Evolutionary conservation across 2,113 vertebrate genomes (phyloP), one percentile per base, ranked within the genome.

Genomic region (Lates calcarifer): DNA sequence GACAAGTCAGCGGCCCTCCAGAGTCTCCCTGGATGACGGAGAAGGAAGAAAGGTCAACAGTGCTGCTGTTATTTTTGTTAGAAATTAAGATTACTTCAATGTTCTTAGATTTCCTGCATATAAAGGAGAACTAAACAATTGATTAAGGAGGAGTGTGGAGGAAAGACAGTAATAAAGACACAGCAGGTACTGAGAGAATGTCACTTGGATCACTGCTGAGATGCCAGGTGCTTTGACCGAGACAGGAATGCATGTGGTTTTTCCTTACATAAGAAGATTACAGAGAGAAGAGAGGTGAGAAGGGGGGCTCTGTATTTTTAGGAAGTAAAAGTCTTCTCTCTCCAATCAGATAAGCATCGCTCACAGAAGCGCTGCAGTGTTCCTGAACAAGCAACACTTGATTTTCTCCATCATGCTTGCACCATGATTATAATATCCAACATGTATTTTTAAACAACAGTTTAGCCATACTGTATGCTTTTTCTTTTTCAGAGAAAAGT

Each of bases 1-100:
- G 94, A 73, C 98, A 99, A n/a, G 96, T 95, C 87, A 99, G 84
- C 0, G 98, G 98, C 1, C 98, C 97, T 0, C 98, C 98, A 0
- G 97, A 98, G 15, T 99, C 98, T 0, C 98, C 98, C 98, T 99
- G 91, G 3, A 70, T 49, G 29, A 70, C 18, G 28, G 31, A 70
- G 58, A 24, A 53, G 31, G 12, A 18, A 61, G 17, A 2, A 22
- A 26, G 24, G 35, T n/a, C 0, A 61, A 49, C n/a, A 49, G 20
- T n/a, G 18, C 29, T 8, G 22, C 62, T 51, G 7, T 17, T 47
- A 6, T 31, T 39, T 39, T 68, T 49, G 35, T 31, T 28, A 24
- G n/a, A 55, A 47, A n/a, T 51, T 17, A 22, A 62, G 57, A 68
- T 39, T 8, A 35, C 11, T 60, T 43, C 33, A 20, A 14, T 24